Conservation (phyloP, 2,888 invertebrate species). For the Drosophila kuntzei region DNA sequence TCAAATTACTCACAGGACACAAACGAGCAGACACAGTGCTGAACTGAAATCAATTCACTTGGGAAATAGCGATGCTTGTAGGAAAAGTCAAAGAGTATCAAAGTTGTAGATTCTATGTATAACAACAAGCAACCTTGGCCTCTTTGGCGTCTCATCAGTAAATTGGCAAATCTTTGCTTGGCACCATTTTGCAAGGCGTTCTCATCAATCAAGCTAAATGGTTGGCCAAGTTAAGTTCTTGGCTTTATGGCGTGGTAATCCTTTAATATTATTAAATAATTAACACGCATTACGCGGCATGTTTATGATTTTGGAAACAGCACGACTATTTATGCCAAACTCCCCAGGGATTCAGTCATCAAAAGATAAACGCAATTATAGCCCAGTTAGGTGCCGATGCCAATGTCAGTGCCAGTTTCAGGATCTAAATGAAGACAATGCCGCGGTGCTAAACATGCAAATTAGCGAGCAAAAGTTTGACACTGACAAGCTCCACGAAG, state of each 20-base stretch:
- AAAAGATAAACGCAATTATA: slow-evolving; percentile 79
- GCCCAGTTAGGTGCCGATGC: slow-evolving; percentile 53
- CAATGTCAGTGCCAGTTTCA: slow-evolving; percentile 2
- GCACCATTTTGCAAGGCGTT: slow-evolving; percentile 19
- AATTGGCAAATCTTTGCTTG: slow-evolving; percentile 44
- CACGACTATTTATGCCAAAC: slow-evolving; percentile 46
- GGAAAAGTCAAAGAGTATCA: slow-evolving; percentile 18
- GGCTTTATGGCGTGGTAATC: slow-evolving; percentile 59
- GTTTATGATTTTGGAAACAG: slow-evolving; percentile 63
- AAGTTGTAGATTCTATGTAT: not conserved
- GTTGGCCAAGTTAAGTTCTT: slow-evolving; percentile 22
- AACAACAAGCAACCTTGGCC: slow-evolving; percentile 42
- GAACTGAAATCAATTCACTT: slow-evolving; percentile 50
- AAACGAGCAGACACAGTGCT: not conserved
- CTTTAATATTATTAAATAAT: slow-evolving; percentile 79
- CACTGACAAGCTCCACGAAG: slow-evolving; percentile 57
- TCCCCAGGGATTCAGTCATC: slow-evolving; percentile 68
- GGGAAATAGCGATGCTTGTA: slow-evolving; percentile 31
- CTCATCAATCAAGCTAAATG: slow-evolving; percentile 57
- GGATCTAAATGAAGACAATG: slow-evolving; percentile 64
- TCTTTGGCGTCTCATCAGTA: slow-evolving; percentile 41
- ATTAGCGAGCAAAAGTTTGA: slow-evolving; percentile 71
- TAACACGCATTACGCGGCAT: slow-evolving; percentile 73
- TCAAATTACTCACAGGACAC: slow-evolving; percentile 65
- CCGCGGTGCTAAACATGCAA: slow-evolving; percentile 74